Evolutionary conservation across 2,888 invertebrate genomes (phyloP), one percentile per base, ranked within the genome.

Genomic region (Serrognathus titanus): DNA sequence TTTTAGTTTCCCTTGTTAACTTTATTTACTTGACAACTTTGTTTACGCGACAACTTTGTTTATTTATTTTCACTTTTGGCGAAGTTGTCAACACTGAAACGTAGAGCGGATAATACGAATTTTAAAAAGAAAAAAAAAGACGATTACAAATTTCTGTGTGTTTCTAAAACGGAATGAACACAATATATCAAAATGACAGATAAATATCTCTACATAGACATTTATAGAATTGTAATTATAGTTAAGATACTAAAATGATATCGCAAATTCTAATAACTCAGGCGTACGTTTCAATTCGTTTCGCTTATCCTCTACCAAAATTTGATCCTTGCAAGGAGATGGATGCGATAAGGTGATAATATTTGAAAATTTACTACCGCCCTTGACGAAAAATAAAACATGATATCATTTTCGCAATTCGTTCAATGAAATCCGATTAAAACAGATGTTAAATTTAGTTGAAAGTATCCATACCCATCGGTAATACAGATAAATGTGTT

Each of bases 401-500:
- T 12, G 20, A 9, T 31, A 16, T 48, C 48, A 36, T 36, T n/a
- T 9, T 12, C 31, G 6, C 48, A 38, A 49, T 12, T 49, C 48
- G 35, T 36, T 12, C 48, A 48, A 36, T 36, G 13, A 48, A 35
- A 49, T 13, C 16, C 16, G 13, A 38, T 38, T 36, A 38, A 49
- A 52, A 46, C 52, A 52, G 52, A 52, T 52, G 52, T 52, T 43
- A 31, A 24, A 45, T 31, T 24, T 13, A 35, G 41, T 24, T 20
- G 37, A 38, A 11, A 41, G 58, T 51, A 53, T 50, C 49, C 53
- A 46, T 50, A 47, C 53, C 49, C 53, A 65, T 61, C 59, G 64
- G 71, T 70, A 73, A 71, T 70, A 66, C 65, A 72, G 73, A 74
- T 73, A 74, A 73, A 73, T 73, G 72, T 69, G 67, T 72, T 73